A percentile compares a stretch with the other conserved stretches of the same genome.
phyloP scores from a whole-genome alignment of 2,888 invertebrate genomes.

The Eubasilissa splendida region DNA sequence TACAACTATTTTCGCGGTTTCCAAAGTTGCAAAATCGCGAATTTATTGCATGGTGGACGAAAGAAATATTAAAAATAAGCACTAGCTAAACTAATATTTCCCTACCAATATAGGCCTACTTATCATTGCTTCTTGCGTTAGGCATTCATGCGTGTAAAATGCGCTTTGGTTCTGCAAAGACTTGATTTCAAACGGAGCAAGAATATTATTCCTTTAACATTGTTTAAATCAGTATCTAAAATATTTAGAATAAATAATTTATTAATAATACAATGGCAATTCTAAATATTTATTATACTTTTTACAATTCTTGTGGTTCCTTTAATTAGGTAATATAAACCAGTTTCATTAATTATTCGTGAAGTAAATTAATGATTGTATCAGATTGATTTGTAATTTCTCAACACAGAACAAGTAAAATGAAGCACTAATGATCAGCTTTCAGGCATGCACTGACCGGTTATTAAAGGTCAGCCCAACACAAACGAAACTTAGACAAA shows the following conservation, averaged over 20 bases:
- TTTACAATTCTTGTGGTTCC: background rate
- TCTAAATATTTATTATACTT: background rate
- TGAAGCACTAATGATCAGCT: background rate
- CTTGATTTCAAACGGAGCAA: no score
- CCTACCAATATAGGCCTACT: slow-evolving; percentile 23
- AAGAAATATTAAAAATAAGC: slow-evolving; percentile 18
- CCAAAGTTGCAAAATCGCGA: slow-evolving; percentile 6
- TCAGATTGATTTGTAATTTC: slow-evolving; percentile 2
- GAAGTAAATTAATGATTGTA: background rate
- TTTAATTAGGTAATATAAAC: background rate
- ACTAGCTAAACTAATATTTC: background rate
- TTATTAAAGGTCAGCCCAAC: slow-evolving; percentile 28
- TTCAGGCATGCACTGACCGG: slow-evolving; percentile 9
- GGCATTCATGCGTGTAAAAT: no score
- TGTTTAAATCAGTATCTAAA: no score
- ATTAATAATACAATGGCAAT: no score
- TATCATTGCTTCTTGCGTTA: background rate
- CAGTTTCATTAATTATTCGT: background rate
- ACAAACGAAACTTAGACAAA: background rate
- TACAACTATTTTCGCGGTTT: slow-evolving; percentile 33
- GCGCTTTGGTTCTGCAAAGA: no score
- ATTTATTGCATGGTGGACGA: slow-evolving; percentile 30
- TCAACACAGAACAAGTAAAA: slow-evolving; percentile 6
- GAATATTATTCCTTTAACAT: no score
- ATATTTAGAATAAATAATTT: no score